Evolutionary conservation across 2,113 vertebrate genomes (phyloP).

Genomic region (Sylvilagus bachmani): DNA sequence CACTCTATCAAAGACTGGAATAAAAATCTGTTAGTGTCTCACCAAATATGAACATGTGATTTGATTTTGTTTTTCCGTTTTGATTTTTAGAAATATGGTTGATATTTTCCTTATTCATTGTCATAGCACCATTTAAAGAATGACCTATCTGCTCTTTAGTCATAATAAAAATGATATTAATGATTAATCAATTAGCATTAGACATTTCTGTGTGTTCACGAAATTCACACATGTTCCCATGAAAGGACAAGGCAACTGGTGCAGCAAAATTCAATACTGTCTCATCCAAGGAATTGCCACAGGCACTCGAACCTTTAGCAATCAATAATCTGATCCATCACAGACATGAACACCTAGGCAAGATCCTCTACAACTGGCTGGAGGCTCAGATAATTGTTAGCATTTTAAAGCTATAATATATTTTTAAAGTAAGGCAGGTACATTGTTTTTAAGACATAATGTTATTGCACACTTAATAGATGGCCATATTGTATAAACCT

Average conservation of each 20-base stretch:
- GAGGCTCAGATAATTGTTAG: no score
- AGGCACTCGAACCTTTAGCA: no score
- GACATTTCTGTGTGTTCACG: background rate
- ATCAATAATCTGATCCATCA: no score
- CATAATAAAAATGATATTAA: background rate
- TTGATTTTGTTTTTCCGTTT: conserved; percentile 9
- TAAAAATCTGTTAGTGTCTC: background rate
- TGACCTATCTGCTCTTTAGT: background rate
- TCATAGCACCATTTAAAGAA: background rate
- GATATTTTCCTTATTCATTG: background rate
- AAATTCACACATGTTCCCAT: background rate
- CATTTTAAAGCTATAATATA: no score
- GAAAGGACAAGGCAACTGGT: no score
- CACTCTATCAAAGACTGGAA: background rate
- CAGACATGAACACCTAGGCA: no score
- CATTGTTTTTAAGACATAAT: no score
- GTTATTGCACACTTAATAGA: no score
- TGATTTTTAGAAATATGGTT: background rate
- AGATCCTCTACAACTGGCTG: no score
- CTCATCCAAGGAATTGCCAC: no score
- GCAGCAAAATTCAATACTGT: background rate
- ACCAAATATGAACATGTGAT: background rate
- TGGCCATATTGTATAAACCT: no score
- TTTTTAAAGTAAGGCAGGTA: no score
- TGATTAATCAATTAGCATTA: background rate